Conservation (phyloP, 2,797 vertebrate genomes). For the Anolis apletophallus region DNA sequence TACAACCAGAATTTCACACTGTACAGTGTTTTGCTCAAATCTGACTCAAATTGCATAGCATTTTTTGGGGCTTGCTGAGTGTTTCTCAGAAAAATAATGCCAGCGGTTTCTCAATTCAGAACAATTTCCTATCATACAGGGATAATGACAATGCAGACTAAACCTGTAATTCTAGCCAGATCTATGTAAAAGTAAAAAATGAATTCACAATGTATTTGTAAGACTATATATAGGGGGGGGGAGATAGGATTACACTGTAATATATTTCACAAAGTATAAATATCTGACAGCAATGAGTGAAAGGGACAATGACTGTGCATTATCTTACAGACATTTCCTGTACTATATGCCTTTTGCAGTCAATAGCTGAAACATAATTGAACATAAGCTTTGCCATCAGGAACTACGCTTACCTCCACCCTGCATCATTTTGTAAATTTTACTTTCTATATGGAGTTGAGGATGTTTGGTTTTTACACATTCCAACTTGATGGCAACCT, state of each 20-base stretch:
- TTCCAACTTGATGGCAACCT: slow-evolving; percentile 96
- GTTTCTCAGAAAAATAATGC: too few species aligned
- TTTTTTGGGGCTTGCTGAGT: neutral
- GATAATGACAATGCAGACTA: neutral
- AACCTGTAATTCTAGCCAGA: neutral
- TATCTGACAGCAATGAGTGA: neutral
- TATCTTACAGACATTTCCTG: neutral
- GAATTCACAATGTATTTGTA: neutral
- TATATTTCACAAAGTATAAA: neutral
- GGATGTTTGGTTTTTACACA: slow-evolving; percentile 98
- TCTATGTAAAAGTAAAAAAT: neutral
- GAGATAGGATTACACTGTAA: neutral
- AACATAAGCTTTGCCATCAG: neutral
- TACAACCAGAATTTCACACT: neutral
- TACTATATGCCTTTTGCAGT: neutral
- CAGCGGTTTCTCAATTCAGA: neutral
- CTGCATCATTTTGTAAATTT: slow-evolving; percentile 99
- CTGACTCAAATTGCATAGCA: neutral
- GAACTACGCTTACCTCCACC: slow-evolving; percentile 86
- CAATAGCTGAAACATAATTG: neutral
- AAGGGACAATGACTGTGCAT: neutral
- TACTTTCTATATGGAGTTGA: slow-evolving; percentile 94
- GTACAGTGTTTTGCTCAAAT: neutral
- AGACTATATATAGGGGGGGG: too few species aligned
- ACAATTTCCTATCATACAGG: neutral